Evolutionary conservation across 2,797 vertebrate genomes (phyloP).

Genomic region (Parauchenoglanis ngamensis): DNA sequence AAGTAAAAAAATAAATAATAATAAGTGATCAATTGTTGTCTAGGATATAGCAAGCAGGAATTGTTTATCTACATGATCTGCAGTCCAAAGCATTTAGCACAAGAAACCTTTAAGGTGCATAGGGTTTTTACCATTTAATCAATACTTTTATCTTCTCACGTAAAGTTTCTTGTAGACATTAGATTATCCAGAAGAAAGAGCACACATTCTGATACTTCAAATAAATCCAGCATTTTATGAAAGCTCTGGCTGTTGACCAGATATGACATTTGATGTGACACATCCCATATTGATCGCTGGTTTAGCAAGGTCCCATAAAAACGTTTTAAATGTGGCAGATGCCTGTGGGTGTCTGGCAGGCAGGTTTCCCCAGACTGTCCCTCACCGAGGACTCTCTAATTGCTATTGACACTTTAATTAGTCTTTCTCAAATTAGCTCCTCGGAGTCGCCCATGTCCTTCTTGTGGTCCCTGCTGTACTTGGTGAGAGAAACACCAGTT

Average conservation of each 20-base stretch:
- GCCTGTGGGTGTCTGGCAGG: constrained; percentile 54
- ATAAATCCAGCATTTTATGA: constrained; percentile 9
- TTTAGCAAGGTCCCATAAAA: constrained; percentile 44
- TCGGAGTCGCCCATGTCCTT: constrained; percentile 22
- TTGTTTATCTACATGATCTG: background rate
- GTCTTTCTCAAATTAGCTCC: constrained; percentile 40
- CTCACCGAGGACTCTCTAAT: constrained; percentile 48
- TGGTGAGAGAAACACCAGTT: background rate
- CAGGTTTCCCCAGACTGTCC: constrained; percentile 46
- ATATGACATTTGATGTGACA: constrained; percentile 24
- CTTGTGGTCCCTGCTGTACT: constrained; percentile 26
- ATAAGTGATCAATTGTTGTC: constrained; percentile 6
- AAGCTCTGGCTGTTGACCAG: constrained; percentile 19
- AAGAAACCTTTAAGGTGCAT: background rate
- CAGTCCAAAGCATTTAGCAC: constrained; percentile 2
- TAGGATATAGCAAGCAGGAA: background rate
- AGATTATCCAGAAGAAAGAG: background rate
- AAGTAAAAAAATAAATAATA: background rate
- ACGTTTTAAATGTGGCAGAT: constrained; percentile 45
- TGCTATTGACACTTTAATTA: constrained; percentile 62
- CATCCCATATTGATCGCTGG: constrained; percentile 42
- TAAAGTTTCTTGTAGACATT: background rate
- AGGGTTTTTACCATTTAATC: background rate
- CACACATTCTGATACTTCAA: background rate
- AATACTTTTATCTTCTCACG: background rate